Percentiles rank a stretch among this genome's conserved stretches.
Conservation (phyloP, 2,888 invertebrate species). For the Actias luna region DNA sequence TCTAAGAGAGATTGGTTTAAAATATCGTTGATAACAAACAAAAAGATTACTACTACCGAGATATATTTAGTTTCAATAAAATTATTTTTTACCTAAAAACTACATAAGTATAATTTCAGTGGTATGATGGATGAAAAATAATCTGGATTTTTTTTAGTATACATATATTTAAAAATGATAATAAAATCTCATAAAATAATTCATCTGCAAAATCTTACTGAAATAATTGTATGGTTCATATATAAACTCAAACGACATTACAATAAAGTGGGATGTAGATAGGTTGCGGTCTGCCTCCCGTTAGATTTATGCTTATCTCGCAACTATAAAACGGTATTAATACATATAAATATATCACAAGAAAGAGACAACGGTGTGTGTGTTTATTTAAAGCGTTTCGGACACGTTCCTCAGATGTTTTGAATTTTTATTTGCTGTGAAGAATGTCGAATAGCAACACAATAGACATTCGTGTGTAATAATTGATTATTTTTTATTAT, state of each 20-base stretch:
- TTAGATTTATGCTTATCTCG: slow-evolving; percentile 72
- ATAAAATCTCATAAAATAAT: slow-evolving; percentile 7
- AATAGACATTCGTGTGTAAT: neutral
- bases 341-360: slow-evolving; percentile 73
- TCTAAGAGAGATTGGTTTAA: neutral
- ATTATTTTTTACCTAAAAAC: too few relatives aligned
- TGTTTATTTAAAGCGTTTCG: slow-evolving; percentile 17
- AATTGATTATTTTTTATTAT: neutral
- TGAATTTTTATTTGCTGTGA: neutral
- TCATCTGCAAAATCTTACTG: slow-evolving; percentile 32
- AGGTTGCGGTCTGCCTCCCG: slow-evolving; percentile 55
- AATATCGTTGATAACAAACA: neutral
- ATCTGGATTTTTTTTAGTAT: neutral
- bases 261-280: slow-evolving; percentile 66
- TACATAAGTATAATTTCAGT: neutral
- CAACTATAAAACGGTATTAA: slow-evolving; percentile 69
- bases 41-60: neutral
- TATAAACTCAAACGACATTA: slow-evolving; percentile 58
- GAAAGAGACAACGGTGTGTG: slow-evolving; percentile 43
- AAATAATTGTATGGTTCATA: slow-evolving; percentile 51
- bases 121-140: neutral
- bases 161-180: neutral
- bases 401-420: neutral
- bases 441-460: neutral
- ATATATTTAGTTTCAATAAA: neutral